phyloP scores from a whole-genome alignment of 2,113 vertebrate genomes.

The Pipra filicauda region DNA sequence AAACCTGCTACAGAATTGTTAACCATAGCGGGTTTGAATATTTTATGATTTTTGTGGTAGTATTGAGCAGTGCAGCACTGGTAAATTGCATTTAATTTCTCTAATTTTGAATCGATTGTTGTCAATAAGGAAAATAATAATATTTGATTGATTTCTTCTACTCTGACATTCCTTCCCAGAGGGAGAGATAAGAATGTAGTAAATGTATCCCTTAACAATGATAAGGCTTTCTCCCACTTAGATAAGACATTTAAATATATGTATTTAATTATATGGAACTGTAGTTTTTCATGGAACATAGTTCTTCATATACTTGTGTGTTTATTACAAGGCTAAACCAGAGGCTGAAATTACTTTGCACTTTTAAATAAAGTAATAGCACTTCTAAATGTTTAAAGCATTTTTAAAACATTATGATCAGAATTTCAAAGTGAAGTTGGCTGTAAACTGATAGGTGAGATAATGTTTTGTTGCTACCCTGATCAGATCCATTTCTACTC shows the following conservation, averaged over 20 bases:
- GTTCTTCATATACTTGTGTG: not conserved
- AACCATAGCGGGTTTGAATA: conserved; percentile 94
- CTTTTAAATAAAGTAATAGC: not conserved
- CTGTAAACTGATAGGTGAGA: not conserved
- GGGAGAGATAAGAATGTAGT: not conserved
- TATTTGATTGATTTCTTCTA: not conserved
- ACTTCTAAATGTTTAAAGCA: not conserved
- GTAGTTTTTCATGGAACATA: not conserved
- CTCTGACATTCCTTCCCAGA: not conserved
- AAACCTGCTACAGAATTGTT: conserved; percentile 91
- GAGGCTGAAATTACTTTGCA: not conserved
- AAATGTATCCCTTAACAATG: not conserved
- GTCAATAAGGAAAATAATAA: not conserved
- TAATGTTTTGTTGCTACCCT: not conserved
- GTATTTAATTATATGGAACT: not conserved
- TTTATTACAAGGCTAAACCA: not conserved
- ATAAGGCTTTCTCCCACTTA: not conserved
- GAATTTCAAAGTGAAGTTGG: not conserved
- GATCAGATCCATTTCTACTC: not conserved
- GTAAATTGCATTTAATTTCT: conserved; percentile 67
- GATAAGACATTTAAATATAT: not conserved
- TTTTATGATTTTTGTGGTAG: conserved; percentile 95
- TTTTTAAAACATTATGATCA: not conserved
- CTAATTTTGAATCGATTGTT: not conserved
- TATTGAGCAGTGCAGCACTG: conserved; percentile 91